phyloP scores from a whole-genome alignment of 2,888 invertebrate genomes.

The Belgica antarctica region DNA sequence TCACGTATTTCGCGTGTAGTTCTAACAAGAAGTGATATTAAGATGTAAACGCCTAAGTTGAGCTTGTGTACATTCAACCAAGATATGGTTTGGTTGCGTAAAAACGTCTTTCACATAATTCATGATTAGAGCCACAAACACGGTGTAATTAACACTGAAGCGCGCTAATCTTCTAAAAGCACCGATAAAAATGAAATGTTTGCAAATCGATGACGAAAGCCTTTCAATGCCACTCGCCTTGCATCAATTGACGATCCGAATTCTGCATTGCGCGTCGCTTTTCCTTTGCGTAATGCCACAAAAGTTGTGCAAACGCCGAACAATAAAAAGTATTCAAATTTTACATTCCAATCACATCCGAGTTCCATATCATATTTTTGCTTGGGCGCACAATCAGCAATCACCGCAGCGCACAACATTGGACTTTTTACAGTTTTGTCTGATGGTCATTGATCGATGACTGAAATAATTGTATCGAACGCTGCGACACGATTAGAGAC shows the following conservation, averaged over 20 bases:
- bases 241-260: neutral
- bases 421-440: neutral
- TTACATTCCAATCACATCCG: conserved; percentile 17
- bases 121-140: too few species aligned
- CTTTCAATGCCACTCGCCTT: neutral
- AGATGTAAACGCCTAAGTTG: too few species aligned
- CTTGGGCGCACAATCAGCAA: neutral
- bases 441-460: neutral
- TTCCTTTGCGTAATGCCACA: neutral
- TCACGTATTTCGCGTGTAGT: too few species aligned
- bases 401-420: neutral
- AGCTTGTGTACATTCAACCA: too few species aligned
- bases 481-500: neutral
- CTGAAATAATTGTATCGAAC: neutral
- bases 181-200: neutral
- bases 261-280: conserved; percentile 7
- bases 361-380: conserved; percentile 19
- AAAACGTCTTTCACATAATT: too few species aligned
- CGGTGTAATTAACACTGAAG: neutral
- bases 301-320: conserved; percentile 2
- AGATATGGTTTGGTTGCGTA: too few species aligned
- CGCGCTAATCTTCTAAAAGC: neutral
- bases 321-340: neutral
- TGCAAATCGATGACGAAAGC: neutral
- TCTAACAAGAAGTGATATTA: too few species aligned